Conservation (phyloP, 1,140 invertebrate species). For the Hylyphantes graminicola region DNA sequence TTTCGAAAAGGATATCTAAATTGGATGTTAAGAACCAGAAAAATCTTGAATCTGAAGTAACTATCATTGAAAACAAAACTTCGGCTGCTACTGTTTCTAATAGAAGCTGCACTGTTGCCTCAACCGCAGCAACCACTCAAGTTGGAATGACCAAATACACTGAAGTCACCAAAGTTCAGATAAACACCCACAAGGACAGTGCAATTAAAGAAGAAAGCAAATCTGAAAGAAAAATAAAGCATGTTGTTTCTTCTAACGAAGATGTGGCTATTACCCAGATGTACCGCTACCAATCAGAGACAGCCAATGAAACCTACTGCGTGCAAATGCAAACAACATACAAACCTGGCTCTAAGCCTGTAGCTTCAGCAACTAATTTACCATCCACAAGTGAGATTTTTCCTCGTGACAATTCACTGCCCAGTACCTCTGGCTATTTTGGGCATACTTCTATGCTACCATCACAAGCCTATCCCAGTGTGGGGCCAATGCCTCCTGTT, state of each 20-base stretch:
- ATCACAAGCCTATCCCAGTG: constrained; percentile 38
- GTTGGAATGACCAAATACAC: constrained; percentile 51
- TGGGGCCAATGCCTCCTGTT: constrained; percentile 20
- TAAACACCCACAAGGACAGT: constrained; percentile 53
- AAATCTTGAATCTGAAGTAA: constrained; percentile 21
- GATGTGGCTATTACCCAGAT: constrained; percentile 61
- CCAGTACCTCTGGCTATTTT: constrained; percentile 30
- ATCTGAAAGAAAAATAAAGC: constrained; percentile 59
- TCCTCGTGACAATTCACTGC: background rate
- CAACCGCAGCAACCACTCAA: constrained; percentile 46
- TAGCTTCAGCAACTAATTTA: constrained; percentile 15
- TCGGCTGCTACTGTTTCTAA: background rate
- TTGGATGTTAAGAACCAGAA: constrained; percentile 5
- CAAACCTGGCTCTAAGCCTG: constrained; percentile 39
- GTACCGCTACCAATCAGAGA: constrained; percentile 61
- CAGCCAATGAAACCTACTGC: constrained; percentile 59
- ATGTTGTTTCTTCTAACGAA: constrained; percentile 54
- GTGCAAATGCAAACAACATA: constrained; percentile 61
- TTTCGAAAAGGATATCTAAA: background rate
- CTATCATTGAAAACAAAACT: background rate
- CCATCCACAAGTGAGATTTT: background rate
- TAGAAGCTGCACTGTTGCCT: background rate
- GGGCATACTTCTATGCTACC: background rate
- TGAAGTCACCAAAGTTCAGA: constrained; percentile 62
- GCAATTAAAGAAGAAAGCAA: constrained; percentile 57